Conservation (phyloP, 2,797 vertebrate genomes). For the Danio kyathit region DNA sequence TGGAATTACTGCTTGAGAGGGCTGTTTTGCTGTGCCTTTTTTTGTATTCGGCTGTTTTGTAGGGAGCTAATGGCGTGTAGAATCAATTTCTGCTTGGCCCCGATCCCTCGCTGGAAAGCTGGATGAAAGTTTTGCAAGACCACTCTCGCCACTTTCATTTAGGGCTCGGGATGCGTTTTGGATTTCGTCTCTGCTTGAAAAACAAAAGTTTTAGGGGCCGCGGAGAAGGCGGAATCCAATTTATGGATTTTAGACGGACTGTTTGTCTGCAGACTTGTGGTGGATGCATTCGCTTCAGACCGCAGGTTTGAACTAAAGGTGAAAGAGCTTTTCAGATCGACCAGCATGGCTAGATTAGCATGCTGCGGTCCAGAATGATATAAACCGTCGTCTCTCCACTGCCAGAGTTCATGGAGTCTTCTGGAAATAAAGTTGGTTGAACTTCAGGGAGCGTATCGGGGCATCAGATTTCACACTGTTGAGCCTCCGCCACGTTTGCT, state of each 20-base stretch:
- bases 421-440: slow-evolving; percentile 15
- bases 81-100: slow-evolving; percentile 55
- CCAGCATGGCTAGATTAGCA: slow-evolving; percentile 13
- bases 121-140: slow-evolving; percentile 10
- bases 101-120: slow-evolving; percentile 14
- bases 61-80: slow-evolving; percentile 52
- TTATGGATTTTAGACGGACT: slow-evolving; percentile 12
- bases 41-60: slow-evolving; percentile 13
- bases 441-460: not conserved
- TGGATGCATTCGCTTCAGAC: slow-evolving; percentile 31
- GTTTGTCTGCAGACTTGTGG: not conserved
- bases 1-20: slow-evolving; percentile 53
- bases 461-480: slow-evolving; percentile 39
- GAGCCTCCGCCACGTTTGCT: slow-evolving; percentile 34
- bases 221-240: not conserved
- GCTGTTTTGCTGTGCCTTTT: slow-evolving; percentile 42
- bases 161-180: slow-evolving; percentile 8
- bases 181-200: slow-evolving; percentile 27
- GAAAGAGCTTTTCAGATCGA: slow-evolving; percentile 11
- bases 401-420: slow-evolving; percentile 26
- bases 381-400: not conserved
- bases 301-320: slow-evolving; percentile 24
- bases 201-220: not conserved
- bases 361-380: slow-evolving; percentile 9
- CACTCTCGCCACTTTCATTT: slow-evolving; percentile 14